Base-by-base conservation (phyloP, 2,797 vertebrate genomes). In the Ibycter americanus region DNA sequence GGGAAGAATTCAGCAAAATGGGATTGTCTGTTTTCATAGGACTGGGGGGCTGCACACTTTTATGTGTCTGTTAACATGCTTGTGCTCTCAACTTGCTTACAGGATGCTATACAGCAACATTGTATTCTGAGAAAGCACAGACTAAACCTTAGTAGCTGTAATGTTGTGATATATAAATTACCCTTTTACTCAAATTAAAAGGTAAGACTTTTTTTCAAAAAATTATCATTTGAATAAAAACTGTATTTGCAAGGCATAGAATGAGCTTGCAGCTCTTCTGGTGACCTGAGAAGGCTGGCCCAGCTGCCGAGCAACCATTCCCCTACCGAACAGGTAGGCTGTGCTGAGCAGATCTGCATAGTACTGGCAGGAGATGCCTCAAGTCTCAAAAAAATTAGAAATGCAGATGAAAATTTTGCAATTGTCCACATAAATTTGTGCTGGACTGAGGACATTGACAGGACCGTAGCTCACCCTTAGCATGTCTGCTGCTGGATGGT, bases 171-270 rank as follows among this genome's bases (percentile, higher is more conserved):
- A 44, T 8, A 22, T 56, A 26, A 76, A n/a, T 17, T 34, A 7
- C 29, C 11, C 25, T 51, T 6, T 72, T 54, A 42, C 31, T 73
- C 47, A 66, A 71, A 59, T 25, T 36, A 46, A 44, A 46, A 63
- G 27, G 9, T 62, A 51, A 25, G n/a, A 18, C 19, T 56, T 90
- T 65, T 65, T 49, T 56, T 17, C 3, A 27, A 6, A 6, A 83
- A 67, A 40, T 25, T 18, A 62, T 5, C 6, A 32, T 66, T 81
- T 76, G 21, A 65, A 32, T 34, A 29, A 38, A n/a, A 23, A 1
- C 5, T 1, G 0, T 65, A n/a, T 22, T 38, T 70, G 46, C 0
- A 4, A 66, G 32, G 34, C 46, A 9, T 9, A 31, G 51, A 12
- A 9, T 7, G 61, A 56, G 23, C 61, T n/a, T 52, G 26, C n/a